Evolutionary conservation across 2,888 invertebrate genomes (phyloP).

Genomic region (Agrotis puta): DNA sequence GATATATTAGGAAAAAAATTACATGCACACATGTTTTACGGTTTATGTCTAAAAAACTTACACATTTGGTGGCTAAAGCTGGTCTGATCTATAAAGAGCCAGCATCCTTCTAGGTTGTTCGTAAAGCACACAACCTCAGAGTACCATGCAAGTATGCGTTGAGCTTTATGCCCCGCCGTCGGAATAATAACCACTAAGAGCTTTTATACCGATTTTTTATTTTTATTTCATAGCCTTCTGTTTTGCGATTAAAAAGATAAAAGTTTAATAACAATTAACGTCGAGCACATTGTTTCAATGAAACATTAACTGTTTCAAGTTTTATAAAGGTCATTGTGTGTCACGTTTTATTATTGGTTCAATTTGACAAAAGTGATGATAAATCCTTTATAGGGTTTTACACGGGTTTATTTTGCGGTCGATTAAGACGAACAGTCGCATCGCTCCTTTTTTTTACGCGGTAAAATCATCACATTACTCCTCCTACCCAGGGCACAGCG

Average conservation of each 20-base stretch:
- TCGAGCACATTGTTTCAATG: conserved; percentile 28
- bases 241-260: conserved; percentile 40
- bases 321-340: conserved; percentile 2
- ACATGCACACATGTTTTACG: too few relatives aligned
- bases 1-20: too few relatives aligned
- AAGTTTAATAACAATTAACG: conserved; percentile 37
- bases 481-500: too few relatives aligned
- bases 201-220: conserved; percentile 25
- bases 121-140: too few relatives aligned
- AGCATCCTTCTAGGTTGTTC: too few relatives aligned
- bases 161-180: not conserved
- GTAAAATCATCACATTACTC: too few relatives aligned
- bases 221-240: conserved; percentile 36
- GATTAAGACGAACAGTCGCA: too few relatives aligned
- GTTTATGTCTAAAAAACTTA: too few relatives aligned
- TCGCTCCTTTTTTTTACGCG: too few relatives aligned
- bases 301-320: conserved; percentile 31
- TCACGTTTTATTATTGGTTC: conserved; percentile 11
- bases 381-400: not conserved
- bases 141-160: not conserved
- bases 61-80: too few relatives aligned
- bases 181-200: conserved; percentile 25
- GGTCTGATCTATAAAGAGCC: too few relatives aligned
- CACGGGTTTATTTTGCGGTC: too few relatives aligned
- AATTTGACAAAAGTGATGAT: not conserved